Conservation (phyloP, 2,113 vertebrate genomes). For the Boulengeromyrus knoepffleri region DNA sequence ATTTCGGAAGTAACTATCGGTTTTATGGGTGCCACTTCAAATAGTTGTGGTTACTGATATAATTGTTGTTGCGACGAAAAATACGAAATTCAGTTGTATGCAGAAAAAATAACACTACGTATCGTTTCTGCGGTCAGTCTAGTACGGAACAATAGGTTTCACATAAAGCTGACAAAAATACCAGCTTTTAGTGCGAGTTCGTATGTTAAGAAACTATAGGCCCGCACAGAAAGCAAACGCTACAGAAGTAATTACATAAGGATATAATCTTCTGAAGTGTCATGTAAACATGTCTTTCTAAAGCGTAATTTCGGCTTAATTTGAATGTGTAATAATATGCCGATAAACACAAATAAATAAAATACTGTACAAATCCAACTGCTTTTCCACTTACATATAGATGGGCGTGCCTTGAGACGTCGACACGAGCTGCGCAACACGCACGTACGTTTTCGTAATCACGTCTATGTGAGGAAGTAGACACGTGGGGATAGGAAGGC, state of each 20-base stretch:
- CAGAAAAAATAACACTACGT: neutral
- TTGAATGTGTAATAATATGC: neutral
- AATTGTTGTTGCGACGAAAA: neutral
- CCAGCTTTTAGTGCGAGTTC: neutral
- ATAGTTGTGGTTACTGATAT: neutral
- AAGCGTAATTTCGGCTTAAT: neutral
- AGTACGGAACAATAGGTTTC: neutral
- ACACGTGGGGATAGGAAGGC: neutral
- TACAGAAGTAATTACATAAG: neutral
- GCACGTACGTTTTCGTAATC: neutral
- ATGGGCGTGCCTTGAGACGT: neutral
- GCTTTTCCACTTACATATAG: neutral
- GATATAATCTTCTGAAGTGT: neutral
- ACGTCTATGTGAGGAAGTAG: neutral
- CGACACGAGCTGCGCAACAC: neutral
- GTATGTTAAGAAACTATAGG: neutral
- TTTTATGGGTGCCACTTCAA: neutral
- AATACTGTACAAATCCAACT: neutral
- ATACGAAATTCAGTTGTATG: neutral
- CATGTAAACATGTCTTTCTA: neutral
- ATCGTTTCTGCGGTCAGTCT: neutral
- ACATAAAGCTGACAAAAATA: neutral
- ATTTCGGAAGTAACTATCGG: neutral
- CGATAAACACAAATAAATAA: neutral
- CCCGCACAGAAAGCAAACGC: neutral